These are phyloP conservation scores for Chloroceryle inda DNA, from an alignment of 2,797 vertebrate genomes.

Conservation along the genomic window DNA sequence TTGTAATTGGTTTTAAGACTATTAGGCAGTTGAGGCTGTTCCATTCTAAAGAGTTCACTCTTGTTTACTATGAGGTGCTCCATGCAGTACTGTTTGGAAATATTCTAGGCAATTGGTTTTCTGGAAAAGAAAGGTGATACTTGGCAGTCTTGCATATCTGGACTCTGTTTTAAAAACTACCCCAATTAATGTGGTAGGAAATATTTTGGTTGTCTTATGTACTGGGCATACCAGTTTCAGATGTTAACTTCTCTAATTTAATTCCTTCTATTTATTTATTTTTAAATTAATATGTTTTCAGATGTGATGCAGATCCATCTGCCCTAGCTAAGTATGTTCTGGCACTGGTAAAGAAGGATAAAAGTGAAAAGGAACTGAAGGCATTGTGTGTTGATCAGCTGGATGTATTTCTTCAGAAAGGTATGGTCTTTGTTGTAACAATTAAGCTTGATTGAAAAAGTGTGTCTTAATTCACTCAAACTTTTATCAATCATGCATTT, in stretches of 20 bases:
- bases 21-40: background rate
- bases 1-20: background rate
- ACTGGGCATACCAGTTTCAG: background rate
- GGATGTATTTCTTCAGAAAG: constrained; percentile 99
- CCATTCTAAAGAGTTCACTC: background rate
- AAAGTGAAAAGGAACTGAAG: constrained; percentile 96
- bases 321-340: constrained; percentile 98
- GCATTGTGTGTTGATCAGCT: constrained; percentile 97
- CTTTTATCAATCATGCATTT: background rate
- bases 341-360: constrained; percentile 99
- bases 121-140: background rate
- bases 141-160: background rate
- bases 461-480: background rate
- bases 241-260: background rate
- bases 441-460: background rate
- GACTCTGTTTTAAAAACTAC: background rate
- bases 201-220: background rate
- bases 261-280: background rate
- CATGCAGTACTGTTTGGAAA: background rate
- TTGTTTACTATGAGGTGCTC: background rate
- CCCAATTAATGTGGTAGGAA: background rate
- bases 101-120: background rate
- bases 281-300: constrained; percentile 65
- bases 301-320: constrained; percentile 98
- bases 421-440: constrained; percentile 75